Evolutionary conservation across 2,888 invertebrate species (phyloP).

Genomic region (Heliconius hortense): DNA sequence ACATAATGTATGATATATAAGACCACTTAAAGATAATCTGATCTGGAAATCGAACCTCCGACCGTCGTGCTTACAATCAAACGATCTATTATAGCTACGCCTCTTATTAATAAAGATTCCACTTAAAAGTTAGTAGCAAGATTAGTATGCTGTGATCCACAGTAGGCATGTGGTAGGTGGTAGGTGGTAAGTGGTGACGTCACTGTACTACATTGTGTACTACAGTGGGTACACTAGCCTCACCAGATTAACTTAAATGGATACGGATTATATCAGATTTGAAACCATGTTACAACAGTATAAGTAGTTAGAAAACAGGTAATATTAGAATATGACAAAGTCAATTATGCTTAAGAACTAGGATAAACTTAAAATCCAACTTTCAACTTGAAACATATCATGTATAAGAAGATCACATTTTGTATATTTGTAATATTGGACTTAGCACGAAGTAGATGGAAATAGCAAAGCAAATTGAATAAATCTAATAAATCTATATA

Average conservation of each 20-base stretch:
- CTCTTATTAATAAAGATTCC: neutral
- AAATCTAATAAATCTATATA: neutral
- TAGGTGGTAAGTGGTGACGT: neutral
- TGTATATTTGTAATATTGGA: neutral
- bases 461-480: neutral
- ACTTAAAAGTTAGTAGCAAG: neutral
- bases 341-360: neutral
- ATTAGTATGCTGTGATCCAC: neutral
- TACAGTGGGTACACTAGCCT: constrained; percentile 14
- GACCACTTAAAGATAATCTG: too few species aligned
- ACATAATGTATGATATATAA: too few species aligned
- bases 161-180: neutral
- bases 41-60: too few species aligned
- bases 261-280: constrained; percentile 6
- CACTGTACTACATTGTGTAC: constrained; percentile 2
- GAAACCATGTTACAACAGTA: neutral
- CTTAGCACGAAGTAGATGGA: neutral
- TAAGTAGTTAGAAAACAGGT: constrained; percentile 13
- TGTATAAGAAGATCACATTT: neutral
- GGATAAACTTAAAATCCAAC: neutral
- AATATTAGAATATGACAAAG: neutral
- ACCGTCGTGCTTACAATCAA: too few species aligned
- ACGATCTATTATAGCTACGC: neutral
- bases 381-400: neutral
- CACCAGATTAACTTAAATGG: neutral